Evolutionary conservation across 2,797 vertebrate genomes (phyloP).

Genomic region (Microcaecilia unicolor): DNA sequence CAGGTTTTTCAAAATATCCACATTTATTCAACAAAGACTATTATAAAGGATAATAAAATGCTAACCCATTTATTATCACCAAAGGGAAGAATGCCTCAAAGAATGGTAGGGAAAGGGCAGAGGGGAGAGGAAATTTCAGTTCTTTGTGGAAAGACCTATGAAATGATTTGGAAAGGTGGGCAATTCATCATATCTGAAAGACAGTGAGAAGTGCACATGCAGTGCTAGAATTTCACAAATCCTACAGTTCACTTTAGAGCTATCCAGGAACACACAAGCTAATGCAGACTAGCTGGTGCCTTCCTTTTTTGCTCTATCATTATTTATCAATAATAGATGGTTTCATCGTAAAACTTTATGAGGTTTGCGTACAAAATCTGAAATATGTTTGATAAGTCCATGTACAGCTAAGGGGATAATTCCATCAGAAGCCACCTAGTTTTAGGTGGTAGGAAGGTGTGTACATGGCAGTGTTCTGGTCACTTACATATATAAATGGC

Average conservation of each 20-base stretch:
- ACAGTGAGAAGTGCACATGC: constrained; percentile 20
- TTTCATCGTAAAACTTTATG: constrained; percentile 51
- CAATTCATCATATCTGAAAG: constrained; percentile 21
- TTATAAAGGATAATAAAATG: no score
- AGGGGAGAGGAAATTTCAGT: no score
- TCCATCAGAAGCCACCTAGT: no score
- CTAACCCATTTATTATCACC: no score
- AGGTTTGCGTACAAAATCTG: constrained; percentile 38
- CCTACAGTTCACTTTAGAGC: constrained; percentile 39
- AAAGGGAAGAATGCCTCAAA: no score
- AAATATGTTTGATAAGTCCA: constrained; percentile 32
- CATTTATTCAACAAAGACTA: no score
- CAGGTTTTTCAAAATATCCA: no score
- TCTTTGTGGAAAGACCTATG: no score
- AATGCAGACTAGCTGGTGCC: constrained; percentile 63
- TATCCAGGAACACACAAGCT: constrained; percentile 48
- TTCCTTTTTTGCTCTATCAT: constrained; percentile 51
- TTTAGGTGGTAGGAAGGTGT: no score
- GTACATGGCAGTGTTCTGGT: no score
- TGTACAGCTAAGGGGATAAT: constrained; percentile 3
- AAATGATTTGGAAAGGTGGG: constrained; percentile 11
- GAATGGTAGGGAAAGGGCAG: no score
- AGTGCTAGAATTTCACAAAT: constrained; percentile 26
- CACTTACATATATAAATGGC: no score
- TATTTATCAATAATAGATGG: constrained; percentile 56